phyloP scores from a whole-genome alignment of 2,888 invertebrate genomes.

The Serripes groenlandicus region DNA sequence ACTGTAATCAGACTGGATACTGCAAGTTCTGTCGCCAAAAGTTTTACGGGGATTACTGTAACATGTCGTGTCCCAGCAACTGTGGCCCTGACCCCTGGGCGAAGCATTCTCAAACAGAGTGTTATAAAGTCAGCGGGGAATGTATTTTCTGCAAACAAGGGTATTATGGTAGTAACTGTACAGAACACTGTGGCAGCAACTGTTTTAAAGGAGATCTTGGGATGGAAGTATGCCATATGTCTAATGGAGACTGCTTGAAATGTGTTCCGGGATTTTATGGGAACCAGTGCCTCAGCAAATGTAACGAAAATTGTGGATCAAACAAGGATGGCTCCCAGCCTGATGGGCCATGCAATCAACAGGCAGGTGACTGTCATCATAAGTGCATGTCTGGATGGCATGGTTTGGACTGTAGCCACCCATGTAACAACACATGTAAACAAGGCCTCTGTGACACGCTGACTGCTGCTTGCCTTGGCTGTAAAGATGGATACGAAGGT shows the following conservation, averaged over 20 bases:
- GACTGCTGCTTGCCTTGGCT: conserved; percentile 48
- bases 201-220: neutral
- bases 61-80: conserved; percentile 36
- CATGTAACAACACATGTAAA: conserved; percentile 50
- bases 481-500: conserved; percentile 43
- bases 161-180: conserved; percentile 12
- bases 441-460: conserved; percentile 32
- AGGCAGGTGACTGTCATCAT: conserved; percentile 34
- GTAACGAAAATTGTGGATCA: conserved; percentile 21
- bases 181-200: neutral
- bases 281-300: conserved; percentile 12
- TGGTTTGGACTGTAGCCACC: conserved; percentile 30
- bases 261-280: conserved; percentile 45
- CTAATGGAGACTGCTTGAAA: conserved; percentile 41
- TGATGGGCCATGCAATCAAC: conserved; percentile 43
- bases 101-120: neutral
- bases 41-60: conserved; percentile 45
- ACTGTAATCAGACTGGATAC: conserved; percentile 1
- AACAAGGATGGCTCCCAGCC: neutral
- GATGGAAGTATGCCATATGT: conserved; percentile 18
- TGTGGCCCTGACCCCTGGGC: conserved; percentile 41
- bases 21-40: neutral
- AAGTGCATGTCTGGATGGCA: conserved; percentile 55
- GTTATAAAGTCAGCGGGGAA: neutral
- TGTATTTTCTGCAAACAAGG: conserved; percentile 11